A percentile compares a stretch with the other conserved stretches of the same genome.
phyloP scores from a whole-genome alignment of 2,797 vertebrate species.

The Sciurus carolinensis region DNA sequence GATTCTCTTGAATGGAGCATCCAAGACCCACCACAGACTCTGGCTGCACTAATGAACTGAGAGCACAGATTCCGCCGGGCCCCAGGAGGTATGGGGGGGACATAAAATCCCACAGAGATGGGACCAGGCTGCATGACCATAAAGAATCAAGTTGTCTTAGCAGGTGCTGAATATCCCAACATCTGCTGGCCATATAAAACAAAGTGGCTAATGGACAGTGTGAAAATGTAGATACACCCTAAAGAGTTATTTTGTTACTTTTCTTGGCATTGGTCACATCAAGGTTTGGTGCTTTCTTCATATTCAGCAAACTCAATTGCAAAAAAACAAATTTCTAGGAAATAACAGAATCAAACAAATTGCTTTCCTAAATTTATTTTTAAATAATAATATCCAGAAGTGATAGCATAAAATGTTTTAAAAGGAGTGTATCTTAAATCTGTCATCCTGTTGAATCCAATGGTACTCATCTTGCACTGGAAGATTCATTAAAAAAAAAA shows the following conservation, averaged over 20 bases:
- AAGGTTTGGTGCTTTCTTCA: background rate
- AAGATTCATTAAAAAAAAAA: conserved; percentile 46
- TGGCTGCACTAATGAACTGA: conserved; percentile 88
- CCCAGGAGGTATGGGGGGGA: conserved; percentile 86
- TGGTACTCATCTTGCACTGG: background rate
- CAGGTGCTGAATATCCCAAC: conserved; percentile 90
- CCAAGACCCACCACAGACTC: conserved; percentile 90
- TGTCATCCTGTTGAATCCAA: background rate
- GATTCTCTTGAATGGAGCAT: conserved; percentile 79
- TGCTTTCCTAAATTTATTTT: conserved; percentile 33
- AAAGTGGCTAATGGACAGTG: conserved; percentile 83
- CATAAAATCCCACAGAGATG: conserved; percentile 87
- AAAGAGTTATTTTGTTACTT: conserved; percentile 54
- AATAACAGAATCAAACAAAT: conserved; percentile 1
- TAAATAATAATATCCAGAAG: background rate
- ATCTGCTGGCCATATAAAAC: conserved; percentile 92
- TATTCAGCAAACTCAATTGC: background rate
- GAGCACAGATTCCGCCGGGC: conserved; percentile 86
- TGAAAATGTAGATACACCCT: conserved; percentile 62
- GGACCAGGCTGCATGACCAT: conserved; percentile 68
- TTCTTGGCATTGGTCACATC: background rate
- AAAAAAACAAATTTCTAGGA: background rate
- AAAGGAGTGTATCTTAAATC: background rate
- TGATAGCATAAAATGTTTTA: background rate
- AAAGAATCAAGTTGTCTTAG: conserved; percentile 91